These are phyloP conservation scores for Microtus oregoni DNA, from an alignment of 2,113 vertebrate genomes.

Conservation along the genomic window DNA sequence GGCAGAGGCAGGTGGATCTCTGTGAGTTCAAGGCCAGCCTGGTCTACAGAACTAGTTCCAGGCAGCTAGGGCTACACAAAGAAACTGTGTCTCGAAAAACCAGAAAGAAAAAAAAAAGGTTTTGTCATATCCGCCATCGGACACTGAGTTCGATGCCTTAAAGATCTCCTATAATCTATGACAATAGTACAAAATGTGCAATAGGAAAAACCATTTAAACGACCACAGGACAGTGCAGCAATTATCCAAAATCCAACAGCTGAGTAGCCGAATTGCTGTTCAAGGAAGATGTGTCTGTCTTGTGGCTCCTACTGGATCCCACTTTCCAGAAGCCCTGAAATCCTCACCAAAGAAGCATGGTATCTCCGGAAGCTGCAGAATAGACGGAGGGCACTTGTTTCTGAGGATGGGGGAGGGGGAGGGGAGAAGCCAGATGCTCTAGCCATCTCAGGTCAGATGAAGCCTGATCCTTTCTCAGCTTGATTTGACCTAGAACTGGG, in stretches of 20 bases:
- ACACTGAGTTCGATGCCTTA: not conserved
- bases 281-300: not conserved
- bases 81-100: no score
- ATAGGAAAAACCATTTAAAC: not conserved
- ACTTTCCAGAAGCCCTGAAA: constrained; percentile 16
- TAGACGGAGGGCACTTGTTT: not conserved
- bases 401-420: not conserved
- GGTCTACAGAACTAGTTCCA: no score
- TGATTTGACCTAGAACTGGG: constrained; percentile 82
- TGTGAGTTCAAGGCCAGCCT: no score
- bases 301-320: not conserved
- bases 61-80: no score
- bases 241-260: not conserved
- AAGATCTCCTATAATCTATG: not conserved
- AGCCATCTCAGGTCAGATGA: constrained; percentile 83
- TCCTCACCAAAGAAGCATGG: constrained; percentile 47
- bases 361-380: constrained; percentile 55
- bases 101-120: no score
- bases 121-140: not conserved
- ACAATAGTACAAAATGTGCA: not conserved
- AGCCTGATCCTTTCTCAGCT: constrained; percentile 85
- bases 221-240: not conserved
- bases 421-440: constrained; percentile 79
- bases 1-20: no score
- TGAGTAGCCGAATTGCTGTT: not conserved